Base-by-base conservation (phyloP, 37 sponge, comb jelly and placozoan species). In the Tethya wilhelma region DNA sequence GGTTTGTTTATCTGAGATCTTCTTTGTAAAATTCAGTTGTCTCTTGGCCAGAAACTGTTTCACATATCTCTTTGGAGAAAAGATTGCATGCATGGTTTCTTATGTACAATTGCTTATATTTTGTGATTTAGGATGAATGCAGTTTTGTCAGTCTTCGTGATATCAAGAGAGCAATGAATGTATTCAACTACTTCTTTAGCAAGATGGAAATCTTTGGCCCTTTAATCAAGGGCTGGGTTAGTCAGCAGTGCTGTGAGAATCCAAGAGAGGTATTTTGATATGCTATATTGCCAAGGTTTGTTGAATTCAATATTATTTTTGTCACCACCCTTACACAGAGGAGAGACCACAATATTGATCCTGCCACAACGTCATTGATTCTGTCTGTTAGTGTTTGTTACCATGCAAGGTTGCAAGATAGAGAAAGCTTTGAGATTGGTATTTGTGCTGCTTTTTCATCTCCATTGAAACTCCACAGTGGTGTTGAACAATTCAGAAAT, bases 121-220 rank as follows among this genome's bases (percentile, higher is more conserved):
- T 12, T 37, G 14, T 6, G 1, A 23, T 38, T 7, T 72, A 93
- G 87, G 87, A 93, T 77, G 92, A 90, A 44, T 93, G 92, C 60
- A 90, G 92, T 73, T 93, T 89, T 93, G 93, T 93, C 33, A 93
- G 93, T 43, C 74, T 93, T 32, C 44, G 93, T 36, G 93, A 93
- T 79, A 86, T 93, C 6, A 90, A 93, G 28, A 84, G 93, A 67
- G 73, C 79, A 22, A 89, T 93, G 90, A 89, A 85, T 77, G 93
- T 93, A 17, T 87, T 89, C 71, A 83, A 79, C 29, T 85, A 86
- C 70, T 85, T 93, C 64, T 70, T 30, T 73, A 67, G 64, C 8
- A 71, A 64, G 41, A 84, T 75, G 67, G 69, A 66, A 26, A 4
- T 73, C 6, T 82, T 82, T 38, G 65, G 53, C 20, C 63, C 46